A percentile compares a stretch with the other conserved stretches of the same genome.
phyloP scores from a whole-genome alignment of 2,888 invertebrate species.

The Hecatera dysodea region DNA sequence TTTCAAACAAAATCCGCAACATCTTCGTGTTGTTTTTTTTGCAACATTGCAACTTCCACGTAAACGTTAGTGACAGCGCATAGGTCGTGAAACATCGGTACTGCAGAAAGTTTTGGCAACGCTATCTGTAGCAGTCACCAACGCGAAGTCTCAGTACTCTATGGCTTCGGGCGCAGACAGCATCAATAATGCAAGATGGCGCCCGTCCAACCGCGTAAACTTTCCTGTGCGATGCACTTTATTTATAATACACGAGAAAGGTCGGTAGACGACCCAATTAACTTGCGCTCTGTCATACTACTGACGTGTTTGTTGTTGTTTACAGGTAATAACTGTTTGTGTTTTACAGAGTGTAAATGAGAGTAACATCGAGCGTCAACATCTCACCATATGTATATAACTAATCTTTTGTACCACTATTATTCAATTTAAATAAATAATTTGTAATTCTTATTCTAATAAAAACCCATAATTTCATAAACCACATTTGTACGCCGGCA shows the following conservation, averaged over 20 bases:
- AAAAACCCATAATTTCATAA: no score
- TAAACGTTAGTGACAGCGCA: no score
- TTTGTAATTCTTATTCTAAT: no score
- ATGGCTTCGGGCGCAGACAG: constrained; percentile 8
- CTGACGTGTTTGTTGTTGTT: constrained; percentile 8
- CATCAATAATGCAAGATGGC: constrained; percentile 51
- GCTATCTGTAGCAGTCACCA: neutral
- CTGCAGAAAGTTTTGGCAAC: no score
- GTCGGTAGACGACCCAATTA: constrained; percentile 55
- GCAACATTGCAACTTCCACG: no score
- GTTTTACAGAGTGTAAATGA: neutral
- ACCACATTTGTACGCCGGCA: no score
- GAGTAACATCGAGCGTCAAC: neutral
- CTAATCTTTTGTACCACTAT: no score
- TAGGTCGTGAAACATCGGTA: no score
- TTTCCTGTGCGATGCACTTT: constrained; percentile 64
- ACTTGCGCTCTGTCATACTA: constrained; percentile 9
- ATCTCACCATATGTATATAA: no score
- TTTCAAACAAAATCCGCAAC: no score
- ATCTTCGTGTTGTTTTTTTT: no score
- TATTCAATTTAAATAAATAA: no score
- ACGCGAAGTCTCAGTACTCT: neutral
- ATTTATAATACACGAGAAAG: constrained; percentile 72
- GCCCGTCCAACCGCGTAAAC: constrained; percentile 40
- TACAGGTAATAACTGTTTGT: neutral